A percentile compares a stretch with the other conserved stretches of the same genome.
These are phyloP conservation scores for Tetragonisca angustula DNA, from an alignment of 2,888 invertebrate genomes.

Conservation along the genomic window DNA sequence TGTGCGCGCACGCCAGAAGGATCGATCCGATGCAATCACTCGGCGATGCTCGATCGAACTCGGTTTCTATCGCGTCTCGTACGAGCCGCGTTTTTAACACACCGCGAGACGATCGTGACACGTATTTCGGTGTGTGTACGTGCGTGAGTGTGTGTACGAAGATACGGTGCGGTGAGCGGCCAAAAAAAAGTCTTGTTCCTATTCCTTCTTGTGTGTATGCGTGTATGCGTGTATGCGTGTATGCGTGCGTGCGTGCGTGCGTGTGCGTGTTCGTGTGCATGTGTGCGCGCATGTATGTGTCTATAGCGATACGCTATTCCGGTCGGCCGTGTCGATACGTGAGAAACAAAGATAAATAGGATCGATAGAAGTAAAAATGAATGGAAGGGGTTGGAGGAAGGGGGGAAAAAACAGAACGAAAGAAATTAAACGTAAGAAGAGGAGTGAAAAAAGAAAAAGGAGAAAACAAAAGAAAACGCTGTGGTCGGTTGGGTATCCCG, in stretches of 20 bases:
- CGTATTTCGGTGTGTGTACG: constrained; percentile 24
- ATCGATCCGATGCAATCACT: constrained; percentile 44
- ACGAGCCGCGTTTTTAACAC: constrained; percentile 42
- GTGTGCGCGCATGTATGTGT: constrained; percentile 60
- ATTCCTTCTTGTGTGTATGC: constrained; percentile 75
- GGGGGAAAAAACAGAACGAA: constrained; percentile 22
- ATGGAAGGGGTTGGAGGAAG: neutral
- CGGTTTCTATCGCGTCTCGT: constrained; percentile 35
- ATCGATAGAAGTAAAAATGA: neutral
- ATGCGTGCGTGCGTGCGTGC: constrained; percentile 32
- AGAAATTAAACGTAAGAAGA: constrained; percentile 29
- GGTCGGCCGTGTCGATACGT: constrained; percentile 50
- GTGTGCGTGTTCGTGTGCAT: constrained; percentile 41
- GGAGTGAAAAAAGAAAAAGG: neutral
- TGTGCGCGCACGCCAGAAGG: constrained; percentile 50
- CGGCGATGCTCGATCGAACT: constrained; percentile 55
- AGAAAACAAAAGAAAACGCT: constrained; percentile 41
- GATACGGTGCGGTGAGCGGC: constrained; percentile 59
- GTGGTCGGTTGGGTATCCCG: constrained; percentile 47
- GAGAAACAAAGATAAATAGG: constrained; percentile 27
- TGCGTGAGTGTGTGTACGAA: constrained; percentile 29
- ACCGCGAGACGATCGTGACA: constrained; percentile 51
- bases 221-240: constrained; percentile 56
- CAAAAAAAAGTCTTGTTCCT: constrained; percentile 79
- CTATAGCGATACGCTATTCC: constrained; percentile 56